phyloP scores from a whole-genome alignment of 2,888 invertebrate species.

The Drosophila recens region DNA sequence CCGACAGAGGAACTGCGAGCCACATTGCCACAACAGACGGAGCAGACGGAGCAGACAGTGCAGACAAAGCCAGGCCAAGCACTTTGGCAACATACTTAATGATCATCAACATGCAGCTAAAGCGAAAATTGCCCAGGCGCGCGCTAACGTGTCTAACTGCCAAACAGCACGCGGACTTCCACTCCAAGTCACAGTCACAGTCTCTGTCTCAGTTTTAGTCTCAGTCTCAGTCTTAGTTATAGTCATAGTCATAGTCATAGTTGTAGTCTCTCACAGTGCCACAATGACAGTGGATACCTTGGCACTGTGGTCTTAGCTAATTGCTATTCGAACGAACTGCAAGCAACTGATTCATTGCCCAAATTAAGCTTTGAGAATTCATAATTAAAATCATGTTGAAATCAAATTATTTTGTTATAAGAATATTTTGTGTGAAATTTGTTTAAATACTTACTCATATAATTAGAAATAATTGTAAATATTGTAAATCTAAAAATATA shows the following conservation, averaged over 20 bases:
- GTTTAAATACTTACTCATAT: neutral
- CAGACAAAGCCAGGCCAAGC: slow-evolving; percentile 36
- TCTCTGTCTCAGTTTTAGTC: neutral
- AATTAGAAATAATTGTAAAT: too few relatives aligned
- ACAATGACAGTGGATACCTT: slow-evolving; percentile 54
- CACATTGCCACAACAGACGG: neutral
- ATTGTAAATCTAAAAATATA: too few relatives aligned
- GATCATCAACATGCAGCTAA: slow-evolving; percentile 66
- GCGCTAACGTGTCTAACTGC: slow-evolving; percentile 62
- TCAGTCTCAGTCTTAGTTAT: slow-evolving; percentile 1
- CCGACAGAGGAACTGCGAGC: slow-evolving; percentile 31
- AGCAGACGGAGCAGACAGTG: neutral
- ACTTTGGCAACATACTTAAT: slow-evolving; percentile 54
- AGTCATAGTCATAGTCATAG: slow-evolving; percentile 5
- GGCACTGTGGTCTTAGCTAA: slow-evolving; percentile 48
- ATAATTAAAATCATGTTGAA: neutral
- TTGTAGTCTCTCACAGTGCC: slow-evolving; percentile 24
- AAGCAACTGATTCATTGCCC: neutral
- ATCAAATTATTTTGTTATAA: neutral
- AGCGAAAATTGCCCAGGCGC: slow-evolving; percentile 62
- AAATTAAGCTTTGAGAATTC: slow-evolving; percentile 6
- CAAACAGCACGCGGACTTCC: slow-evolving; percentile 55
- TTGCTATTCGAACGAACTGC: neutral
- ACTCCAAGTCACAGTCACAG: slow-evolving; percentile 10
- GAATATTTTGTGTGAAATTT: neutral